Evolutionary conservation across 1,140 invertebrate genomes (phyloP).

Genomic region (Hyposmocoma kahamanoa): DNA sequence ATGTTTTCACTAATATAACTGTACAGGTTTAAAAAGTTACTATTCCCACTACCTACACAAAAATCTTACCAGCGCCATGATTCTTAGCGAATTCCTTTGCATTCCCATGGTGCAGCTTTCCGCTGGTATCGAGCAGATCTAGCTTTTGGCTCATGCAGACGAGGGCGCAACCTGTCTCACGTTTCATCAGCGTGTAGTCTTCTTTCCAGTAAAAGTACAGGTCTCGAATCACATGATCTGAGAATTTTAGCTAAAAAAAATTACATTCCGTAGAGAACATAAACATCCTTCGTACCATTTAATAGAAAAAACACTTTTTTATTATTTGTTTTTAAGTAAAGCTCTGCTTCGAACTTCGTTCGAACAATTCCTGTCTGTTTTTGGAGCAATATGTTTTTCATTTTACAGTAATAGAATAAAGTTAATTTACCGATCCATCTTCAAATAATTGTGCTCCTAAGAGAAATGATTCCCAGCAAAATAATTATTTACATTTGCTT

Average conservation of each 20-base stretch:
- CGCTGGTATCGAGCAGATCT: conserved; percentile 33
- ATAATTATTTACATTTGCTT: too few species aligned
- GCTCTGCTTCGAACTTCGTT: too few species aligned
- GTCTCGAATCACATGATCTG: conserved; percentile 35
- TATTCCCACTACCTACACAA: too few species aligned
- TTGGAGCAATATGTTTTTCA: too few species aligned
- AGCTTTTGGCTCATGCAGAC: conserved; percentile 52
- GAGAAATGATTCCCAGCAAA: too few species aligned
- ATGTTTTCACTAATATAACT: too few species aligned
- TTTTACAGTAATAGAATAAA: too few species aligned
- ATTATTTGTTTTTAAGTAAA: too few species aligned
- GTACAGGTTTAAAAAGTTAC: too few species aligned
- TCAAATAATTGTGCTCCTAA: too few species aligned
- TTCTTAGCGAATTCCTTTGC: conserved; percentile 37
- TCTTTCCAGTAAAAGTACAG: conserved; percentile 49
- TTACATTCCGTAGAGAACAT: conserved; percentile 1
- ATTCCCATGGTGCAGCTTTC: conserved; percentile 47
- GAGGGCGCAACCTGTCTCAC: conserved; percentile 45
- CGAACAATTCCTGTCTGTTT: too few species aligned
- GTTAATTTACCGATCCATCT: too few species aligned
- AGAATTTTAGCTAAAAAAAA: conserved; percentile 28
- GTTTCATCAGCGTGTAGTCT: conserved; percentile 26
- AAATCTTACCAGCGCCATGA: conserved; percentile 42
- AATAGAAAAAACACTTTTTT: background rate
- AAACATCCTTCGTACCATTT: background rate